These are phyloP conservation scores for Lordiphosa clarofinis DNA, from an alignment of 1,140 invertebrate genomes.

Conservation along the genomic window DNA sequence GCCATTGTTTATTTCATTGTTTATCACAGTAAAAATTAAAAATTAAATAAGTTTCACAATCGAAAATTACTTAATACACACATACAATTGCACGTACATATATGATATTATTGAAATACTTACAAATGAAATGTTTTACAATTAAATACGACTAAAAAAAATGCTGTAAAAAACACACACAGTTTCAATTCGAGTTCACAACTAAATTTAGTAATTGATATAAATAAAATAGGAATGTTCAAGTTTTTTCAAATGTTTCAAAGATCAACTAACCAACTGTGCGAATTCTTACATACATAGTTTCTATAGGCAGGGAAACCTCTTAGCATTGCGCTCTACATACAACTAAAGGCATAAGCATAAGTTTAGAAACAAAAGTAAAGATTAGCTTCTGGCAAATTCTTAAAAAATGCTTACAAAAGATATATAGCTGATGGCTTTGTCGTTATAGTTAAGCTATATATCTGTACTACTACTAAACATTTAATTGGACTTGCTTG, in stretches of 20 bases:
- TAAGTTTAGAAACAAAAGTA: neutral
- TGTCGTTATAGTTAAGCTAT: constrained; percentile 39
- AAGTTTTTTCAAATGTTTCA: constrained; percentile 1
- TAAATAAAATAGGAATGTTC: constrained; percentile 63
- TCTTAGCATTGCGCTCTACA: constrained; percentile 2
- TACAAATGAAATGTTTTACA: constrained; percentile 23
- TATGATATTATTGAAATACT: constrained; percentile 64
- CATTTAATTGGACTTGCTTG: constrained; percentile 57
- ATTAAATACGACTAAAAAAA: constrained; percentile 53
- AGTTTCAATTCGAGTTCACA: too few relatives aligned
- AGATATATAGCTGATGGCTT: constrained; percentile 38
- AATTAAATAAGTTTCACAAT: constrained; percentile 70
- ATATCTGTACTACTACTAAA: constrained; percentile 28
- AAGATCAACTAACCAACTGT: too few relatives aligned
- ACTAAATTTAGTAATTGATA: constrained; percentile 46
- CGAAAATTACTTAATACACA: constrained; percentile 40
- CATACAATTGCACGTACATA: constrained; percentile 36
- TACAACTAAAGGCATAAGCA: constrained; percentile 6
- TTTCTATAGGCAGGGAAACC: too few relatives aligned
- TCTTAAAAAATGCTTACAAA: constrained; percentile 38
- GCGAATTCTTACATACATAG: constrained; percentile 7
- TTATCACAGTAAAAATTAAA: constrained; percentile 75
- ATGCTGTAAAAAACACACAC: constrained; percentile 11
- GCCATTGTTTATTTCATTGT: constrained; percentile 47
- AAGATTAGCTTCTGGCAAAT: too few relatives aligned